Evolutionary conservation across 2,888 invertebrate genomes (phyloP).

Genomic region (Alloplasta piceator): DNA sequence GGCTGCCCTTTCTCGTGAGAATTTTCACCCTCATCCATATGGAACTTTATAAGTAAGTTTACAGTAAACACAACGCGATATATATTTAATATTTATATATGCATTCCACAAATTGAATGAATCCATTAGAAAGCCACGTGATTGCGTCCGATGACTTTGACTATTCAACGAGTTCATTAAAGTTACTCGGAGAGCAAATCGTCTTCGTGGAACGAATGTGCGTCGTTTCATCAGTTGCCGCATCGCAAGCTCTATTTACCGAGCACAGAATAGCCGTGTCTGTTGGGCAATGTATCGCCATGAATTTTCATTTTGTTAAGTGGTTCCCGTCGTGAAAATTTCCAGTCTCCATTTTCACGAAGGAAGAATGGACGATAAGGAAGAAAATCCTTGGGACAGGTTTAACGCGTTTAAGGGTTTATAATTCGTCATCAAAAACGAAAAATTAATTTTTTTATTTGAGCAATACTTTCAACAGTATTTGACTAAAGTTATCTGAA

Average conservation of each 20-base stretch:
- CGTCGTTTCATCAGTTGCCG: neutral
- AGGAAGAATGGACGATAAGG: conserved; percentile 15
- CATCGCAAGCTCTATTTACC: neutral
- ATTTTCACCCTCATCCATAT: conserved; percentile 37
- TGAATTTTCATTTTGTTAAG: conserved; percentile 60
- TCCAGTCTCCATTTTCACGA: neutral
- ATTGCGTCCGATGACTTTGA: conserved; percentile 38
- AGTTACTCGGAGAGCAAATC: neutral
- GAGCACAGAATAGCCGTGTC: neutral
- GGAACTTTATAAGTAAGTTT: neutral
- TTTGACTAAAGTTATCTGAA: no score
- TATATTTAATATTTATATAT: conserved; percentile 19
- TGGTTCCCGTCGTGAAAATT: conserved; percentile 36
- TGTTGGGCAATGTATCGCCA: neutral
- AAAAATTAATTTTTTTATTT: no score
- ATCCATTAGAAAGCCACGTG: conserved; percentile 24
- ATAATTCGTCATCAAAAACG: no score
- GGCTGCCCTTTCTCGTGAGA: neutral
- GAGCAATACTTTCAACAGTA: no score
- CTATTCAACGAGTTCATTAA: conserved; percentile 48
- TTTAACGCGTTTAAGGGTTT: conserved; percentile 15
- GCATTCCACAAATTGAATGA: conserved; percentile 34
- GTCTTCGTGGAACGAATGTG: neutral
- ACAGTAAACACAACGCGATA: neutral
- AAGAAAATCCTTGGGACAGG: conserved; percentile 19